phyloP scores from a whole-genome alignment of 1,140 invertebrate species.

The Nixonia krombeini region DNA sequence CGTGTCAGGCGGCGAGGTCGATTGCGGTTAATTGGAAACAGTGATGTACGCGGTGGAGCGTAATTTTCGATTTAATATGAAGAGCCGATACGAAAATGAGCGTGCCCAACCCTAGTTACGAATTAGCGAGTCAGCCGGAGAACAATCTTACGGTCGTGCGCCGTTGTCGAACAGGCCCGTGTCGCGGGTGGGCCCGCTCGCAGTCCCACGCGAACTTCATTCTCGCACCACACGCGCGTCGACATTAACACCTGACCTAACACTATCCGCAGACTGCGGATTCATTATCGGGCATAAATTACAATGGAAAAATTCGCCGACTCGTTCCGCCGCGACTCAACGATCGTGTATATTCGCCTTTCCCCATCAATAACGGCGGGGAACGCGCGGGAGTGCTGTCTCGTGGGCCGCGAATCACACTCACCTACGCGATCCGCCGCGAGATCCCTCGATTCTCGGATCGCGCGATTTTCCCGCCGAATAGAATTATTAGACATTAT shows the following conservation, averaged over 20 bases:
- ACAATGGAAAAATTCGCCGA: constrained; percentile 55
- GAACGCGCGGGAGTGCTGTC: constrained; percentile 6
- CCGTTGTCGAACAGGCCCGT: constrained; percentile 8
- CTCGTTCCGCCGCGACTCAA: constrained; percentile 37
- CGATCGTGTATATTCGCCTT: constrained; percentile 24
- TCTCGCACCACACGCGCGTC: constrained; percentile 58
- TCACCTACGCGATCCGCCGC: constrained; percentile 11
- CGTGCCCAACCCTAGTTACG: constrained; percentile 3
- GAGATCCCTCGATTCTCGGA: background rate
- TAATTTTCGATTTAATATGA: too few species aligned
- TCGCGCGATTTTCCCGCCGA: background rate
- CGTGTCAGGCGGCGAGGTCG: too few species aligned
- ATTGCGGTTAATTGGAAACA: too few species aligned
- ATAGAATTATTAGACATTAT: too few species aligned
- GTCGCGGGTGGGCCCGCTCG: constrained; percentile 58
- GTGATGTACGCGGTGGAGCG: too few species aligned
- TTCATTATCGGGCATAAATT: constrained; percentile 66
- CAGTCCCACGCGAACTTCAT: constrained; percentile 58
- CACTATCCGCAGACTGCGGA: constrained; percentile 57
- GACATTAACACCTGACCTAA: constrained; percentile 64
- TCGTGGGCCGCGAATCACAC: constrained; percentile 16
- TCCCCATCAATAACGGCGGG: constrained; percentile 19
- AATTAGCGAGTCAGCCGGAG: constrained; percentile 38
- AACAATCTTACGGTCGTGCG: constrained; percentile 22
- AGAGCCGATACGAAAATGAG: background rate